A percentile compares a stretch with the other conserved stretches of the same genome.
phyloP scores from a whole-genome alignment of 2,888 invertebrate species.

The Frankliniella fusca region DNA sequence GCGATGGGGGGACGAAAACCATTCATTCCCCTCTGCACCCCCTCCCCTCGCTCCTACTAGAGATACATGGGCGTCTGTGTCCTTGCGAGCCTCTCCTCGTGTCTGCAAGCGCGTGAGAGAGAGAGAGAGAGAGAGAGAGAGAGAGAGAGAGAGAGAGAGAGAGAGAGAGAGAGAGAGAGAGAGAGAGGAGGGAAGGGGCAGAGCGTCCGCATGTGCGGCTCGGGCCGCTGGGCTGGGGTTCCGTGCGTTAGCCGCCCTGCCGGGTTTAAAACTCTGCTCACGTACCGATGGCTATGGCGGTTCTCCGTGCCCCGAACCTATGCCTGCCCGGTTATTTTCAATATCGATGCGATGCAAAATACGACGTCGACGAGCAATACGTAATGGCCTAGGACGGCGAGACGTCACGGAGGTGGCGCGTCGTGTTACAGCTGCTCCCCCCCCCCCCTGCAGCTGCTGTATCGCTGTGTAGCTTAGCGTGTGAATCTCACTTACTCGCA shows the following conservation, averaged over 20 bases:
- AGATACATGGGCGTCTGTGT: not conserved
- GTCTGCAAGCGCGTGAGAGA: not conserved
- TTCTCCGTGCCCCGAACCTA: not conserved
- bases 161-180: not conserved
- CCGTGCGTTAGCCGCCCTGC: not conserved
- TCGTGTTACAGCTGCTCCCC: too few species aligned
- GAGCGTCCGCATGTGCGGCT: not conserved
- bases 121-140: not conserved
- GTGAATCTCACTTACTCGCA: too few species aligned
- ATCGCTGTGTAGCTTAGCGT: too few species aligned
- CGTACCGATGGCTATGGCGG: not conserved
- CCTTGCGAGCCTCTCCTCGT: not conserved
- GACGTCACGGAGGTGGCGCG: too few species aligned
- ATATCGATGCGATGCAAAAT: constrained; percentile 11
- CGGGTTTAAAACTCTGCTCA: constrained; percentile 7
- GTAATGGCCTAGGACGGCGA: not conserved
- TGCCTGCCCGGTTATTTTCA: constrained; percentile 4
- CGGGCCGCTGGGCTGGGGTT: not conserved
- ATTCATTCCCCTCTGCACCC: not conserved
- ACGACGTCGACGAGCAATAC: not conserved
- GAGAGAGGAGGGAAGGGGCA: not conserved
- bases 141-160: constrained; percentile 11
- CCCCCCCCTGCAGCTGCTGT: too few species aligned
- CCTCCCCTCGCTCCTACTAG: not conserved
- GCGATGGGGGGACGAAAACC: too few species aligned